These are phyloP conservation scores for Emberiza fucata DNA, from an alignment of 2,113 vertebrate species.

Conservation along the genomic window DNA sequence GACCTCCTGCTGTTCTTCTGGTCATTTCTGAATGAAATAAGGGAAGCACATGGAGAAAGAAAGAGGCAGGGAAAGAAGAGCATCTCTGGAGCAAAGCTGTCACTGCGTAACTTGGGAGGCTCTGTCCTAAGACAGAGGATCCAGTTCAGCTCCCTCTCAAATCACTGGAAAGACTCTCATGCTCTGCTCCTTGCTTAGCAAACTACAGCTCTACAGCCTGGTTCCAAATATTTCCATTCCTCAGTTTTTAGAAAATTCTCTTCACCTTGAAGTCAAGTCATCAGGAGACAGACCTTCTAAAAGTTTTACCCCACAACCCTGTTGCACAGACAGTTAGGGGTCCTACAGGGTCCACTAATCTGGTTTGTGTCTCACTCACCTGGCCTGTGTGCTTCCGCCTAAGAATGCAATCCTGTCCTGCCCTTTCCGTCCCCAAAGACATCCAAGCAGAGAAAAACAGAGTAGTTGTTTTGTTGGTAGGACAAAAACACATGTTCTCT, in stretches of 20 bases:
- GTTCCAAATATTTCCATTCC: neutral
- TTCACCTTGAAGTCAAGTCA: neutral
- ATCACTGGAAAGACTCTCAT: neutral
- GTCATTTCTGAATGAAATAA: neutral
- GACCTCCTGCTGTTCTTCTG: fast-evolving
- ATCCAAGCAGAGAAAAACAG: neutral
- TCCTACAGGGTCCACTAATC: neutral
- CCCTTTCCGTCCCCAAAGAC: neutral
- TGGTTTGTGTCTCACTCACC: neutral
- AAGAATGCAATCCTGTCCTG: neutral
- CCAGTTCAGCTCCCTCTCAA: neutral
- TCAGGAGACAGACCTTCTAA: neutral
- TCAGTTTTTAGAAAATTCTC: neutral
- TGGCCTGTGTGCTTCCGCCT: neutral
- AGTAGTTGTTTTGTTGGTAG: neutral
- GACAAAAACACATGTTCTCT: neutral
- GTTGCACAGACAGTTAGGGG: neutral
- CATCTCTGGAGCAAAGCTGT: neutral
- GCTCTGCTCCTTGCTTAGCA: neutral
- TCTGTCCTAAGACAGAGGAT: neutral
- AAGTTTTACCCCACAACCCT: neutral
- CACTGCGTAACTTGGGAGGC: neutral
- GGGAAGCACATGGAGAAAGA: neutral
- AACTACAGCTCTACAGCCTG: neutral
- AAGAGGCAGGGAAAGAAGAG: neutral